phyloP scores from a whole-genome alignment of 2,888 invertebrate genomes.

The Metacarcinus magister region DNA sequence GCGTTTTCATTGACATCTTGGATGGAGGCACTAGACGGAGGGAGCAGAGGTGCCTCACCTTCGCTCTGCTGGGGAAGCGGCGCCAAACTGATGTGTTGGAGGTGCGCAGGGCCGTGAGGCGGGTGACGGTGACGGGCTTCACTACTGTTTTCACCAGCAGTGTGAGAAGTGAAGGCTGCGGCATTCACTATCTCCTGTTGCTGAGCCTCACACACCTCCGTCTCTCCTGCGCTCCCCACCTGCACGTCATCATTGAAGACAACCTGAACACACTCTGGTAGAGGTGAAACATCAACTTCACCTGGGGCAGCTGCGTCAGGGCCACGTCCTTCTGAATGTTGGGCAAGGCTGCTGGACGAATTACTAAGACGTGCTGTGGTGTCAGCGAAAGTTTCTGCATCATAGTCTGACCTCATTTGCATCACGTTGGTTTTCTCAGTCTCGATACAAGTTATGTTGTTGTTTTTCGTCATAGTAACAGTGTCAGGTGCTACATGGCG shows the following conservation, averaged over 20 bases:
- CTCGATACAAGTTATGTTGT: background rate
- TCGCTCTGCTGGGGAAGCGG: slow-evolving; percentile 44
- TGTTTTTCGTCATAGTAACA: background rate
- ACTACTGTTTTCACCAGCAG: slow-evolving; percentile 60
- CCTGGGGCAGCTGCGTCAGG: background rate
- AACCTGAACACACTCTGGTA: background rate
- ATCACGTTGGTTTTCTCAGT: background rate
- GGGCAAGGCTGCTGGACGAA: background rate
- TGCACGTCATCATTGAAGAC: background rate
- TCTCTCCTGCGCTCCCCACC: background rate
- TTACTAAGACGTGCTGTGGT: background rate
- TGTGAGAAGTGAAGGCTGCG: background rate
- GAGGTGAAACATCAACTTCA: background rate
- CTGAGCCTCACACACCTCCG: background rate
- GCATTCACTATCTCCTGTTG: slow-evolving; percentile 54
- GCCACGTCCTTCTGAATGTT: background rate
- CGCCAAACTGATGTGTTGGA: slow-evolving; percentile 65
- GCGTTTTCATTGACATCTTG: slow-evolving; percentile 41
- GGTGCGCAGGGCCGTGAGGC: slow-evolving; percentile 59
- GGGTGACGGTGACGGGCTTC: slow-evolving; percentile 73
- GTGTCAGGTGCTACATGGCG: background rate
- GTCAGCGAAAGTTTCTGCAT: background rate
- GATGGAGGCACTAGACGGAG: slow-evolving; percentile 43
- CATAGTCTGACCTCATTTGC: slow-evolving; percentile 34
- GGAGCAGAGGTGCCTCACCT: slow-evolving; percentile 29